Conservation (phyloP, 2,113 vertebrate genomes). For the Excalfactoria chinensis region DNA sequence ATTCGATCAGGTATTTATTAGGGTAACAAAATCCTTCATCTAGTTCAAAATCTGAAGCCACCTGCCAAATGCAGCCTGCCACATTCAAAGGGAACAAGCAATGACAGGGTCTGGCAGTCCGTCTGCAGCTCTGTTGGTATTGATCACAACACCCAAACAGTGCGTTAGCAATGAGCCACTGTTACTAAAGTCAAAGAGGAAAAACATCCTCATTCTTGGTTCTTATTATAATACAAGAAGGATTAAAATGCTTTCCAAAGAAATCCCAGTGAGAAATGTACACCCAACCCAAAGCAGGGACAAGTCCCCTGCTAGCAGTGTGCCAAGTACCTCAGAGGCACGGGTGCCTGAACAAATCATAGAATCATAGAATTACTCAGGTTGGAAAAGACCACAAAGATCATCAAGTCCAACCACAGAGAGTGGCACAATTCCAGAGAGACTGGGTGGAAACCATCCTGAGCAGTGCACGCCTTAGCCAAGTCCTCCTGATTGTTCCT, state of each 20-base stretch:
- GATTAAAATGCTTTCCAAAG: not conserved
- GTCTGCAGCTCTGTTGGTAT: not conserved
- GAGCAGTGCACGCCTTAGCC: not conserved
- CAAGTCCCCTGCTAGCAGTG: not conserved
- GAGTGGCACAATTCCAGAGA: not conserved
- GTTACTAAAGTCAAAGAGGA: not conserved
- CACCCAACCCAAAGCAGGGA: not conserved
- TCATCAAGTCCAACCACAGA: no score
- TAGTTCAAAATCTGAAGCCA: not conserved
- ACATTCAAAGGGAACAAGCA: not conserved
- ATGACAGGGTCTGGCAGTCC: not conserved
- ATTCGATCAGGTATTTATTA: not conserved
- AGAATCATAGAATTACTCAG: no score
- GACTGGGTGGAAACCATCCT: not conserved
- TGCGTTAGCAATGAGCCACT: fast-evolving
- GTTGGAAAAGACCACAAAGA: no score
- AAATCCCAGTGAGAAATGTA: not conserved
- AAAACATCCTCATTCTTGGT: not conserved
- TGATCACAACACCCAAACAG: fast-evolving
- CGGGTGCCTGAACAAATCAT: not conserved
- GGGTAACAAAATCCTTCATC: not conserved
- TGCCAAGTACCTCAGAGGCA: not conserved
- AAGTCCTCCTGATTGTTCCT: not conserved
- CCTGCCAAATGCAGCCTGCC: not conserved
- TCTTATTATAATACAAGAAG: not conserved